phyloP scores from a whole-genome alignment of 2,113 vertebrate species.

The Ammodytes marinus region DNA sequence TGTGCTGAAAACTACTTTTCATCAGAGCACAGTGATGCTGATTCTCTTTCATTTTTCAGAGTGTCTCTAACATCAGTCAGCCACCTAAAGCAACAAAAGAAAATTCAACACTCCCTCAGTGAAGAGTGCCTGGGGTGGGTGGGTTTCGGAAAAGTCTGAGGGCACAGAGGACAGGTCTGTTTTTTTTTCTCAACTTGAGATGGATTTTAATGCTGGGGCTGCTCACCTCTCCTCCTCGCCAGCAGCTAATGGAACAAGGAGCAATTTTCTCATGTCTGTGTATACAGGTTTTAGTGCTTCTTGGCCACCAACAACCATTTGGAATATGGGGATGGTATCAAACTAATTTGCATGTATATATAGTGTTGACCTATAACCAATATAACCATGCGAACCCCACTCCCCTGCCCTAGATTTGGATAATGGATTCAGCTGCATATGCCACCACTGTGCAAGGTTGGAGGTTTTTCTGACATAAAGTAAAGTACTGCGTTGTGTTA shows the following conservation, averaged over 20 bases:
- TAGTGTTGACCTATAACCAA: neutral
- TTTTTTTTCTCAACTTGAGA: conserved; percentile 31
- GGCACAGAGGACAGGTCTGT: conserved; percentile 42
- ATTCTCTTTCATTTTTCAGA: conserved; percentile 42
- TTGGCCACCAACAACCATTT: neutral
- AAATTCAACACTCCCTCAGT: conserved; percentile 16
- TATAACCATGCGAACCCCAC: neutral
- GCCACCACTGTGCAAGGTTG: neutral
- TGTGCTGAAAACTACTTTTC: conserved; percentile 46
- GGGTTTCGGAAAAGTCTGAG: conserved; percentile 46
- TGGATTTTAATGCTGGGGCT: conserved; percentile 31
- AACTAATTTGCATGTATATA: neutral
- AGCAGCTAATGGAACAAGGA: conserved; percentile 24
- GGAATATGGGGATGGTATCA: neutral
- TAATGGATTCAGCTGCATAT: conserved; percentile 13
- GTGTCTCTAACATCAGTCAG: conserved; percentile 49
- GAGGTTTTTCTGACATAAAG: neutral
- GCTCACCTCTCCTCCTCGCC: conserved; percentile 33
- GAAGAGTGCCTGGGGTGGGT: conserved; percentile 16
- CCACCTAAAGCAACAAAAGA: conserved; percentile 37
- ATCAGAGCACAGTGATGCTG: conserved; percentile 32
- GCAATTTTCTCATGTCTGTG: conserved; percentile 1
- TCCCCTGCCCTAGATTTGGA: conserved; percentile 13
- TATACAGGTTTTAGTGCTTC: neutral
- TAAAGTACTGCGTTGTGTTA: too few species aligned